Conservation (phyloP, 2,888 invertebrate genomes). For the Morpho achilles region DNA sequence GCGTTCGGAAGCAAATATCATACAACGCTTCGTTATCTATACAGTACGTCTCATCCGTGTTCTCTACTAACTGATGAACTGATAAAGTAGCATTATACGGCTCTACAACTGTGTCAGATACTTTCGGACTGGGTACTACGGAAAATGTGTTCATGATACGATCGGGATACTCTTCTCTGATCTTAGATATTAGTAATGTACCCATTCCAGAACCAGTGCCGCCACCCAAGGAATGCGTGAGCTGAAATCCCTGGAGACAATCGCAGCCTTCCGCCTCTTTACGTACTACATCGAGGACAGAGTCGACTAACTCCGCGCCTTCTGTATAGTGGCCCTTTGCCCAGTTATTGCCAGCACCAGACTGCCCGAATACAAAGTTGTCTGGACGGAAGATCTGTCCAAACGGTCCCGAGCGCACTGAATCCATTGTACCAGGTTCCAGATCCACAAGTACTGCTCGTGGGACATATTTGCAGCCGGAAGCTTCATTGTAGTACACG, state of each 20-base stretch:
- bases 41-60: slow-evolving; percentile 81
- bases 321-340: too few species aligned
- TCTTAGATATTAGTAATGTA: slow-evolving; percentile 82
- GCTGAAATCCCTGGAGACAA: slow-evolving; percentile 81
- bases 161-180: slow-evolving; percentile 86
- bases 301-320: slow-evolving; percentile 80
- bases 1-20: slow-evolving; percentile 87
- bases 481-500: slow-evolving; percentile 86
- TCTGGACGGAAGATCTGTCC: neutral
- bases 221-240: slow-evolving; percentile 84
- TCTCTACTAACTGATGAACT: slow-evolving; percentile 83
- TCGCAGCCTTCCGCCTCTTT: slow-evolving; percentile 84
- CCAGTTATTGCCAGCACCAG: too few species aligned
- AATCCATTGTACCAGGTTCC: slow-evolving; percentile 75
- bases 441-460: slow-evolving; percentile 60
- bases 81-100: slow-evolving; percentile 85
- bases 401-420: neutral
- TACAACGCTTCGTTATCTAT: slow-evolving; percentile 89
- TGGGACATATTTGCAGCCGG: slow-evolving; percentile 55
- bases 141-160: slow-evolving; percentile 84
- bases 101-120: slow-evolving; percentile 84
- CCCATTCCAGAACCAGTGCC: slow-evolving; percentile 88
- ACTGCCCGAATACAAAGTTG: slow-evolving; percentile 32
- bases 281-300: slow-evolving; percentile 75
- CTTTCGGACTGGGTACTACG: slow-evolving; percentile 85